Base-by-base conservation (phyloP, 35 echinoderm and acorn worm species). In the Heliocidaris tuberculata region DNA sequence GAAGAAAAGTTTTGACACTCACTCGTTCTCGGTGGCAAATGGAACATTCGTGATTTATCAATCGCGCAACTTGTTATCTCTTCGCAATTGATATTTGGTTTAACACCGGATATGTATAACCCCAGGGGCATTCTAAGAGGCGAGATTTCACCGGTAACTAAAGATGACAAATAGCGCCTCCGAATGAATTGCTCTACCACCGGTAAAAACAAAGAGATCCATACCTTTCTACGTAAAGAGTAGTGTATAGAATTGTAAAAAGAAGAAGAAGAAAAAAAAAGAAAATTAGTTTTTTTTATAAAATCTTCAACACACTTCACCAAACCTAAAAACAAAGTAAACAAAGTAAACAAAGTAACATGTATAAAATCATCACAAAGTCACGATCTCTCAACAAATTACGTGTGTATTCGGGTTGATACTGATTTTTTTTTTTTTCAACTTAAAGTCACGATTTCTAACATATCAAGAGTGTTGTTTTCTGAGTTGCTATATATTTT, bases 1-100 rank as follows among this genome's bases (percentile, higher is more conserved):
- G 65, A 78, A 78, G 65, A 78, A 78, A 78, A 78, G 65, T 78
- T 78, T 78, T 78, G 65, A 78, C 65, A 78, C 65, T 78, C 65
- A 78, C 65, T 29, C 21, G 27, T 24, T 78, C 65, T 78, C 65
- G 7, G 27, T 19, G 27, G 65, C 65, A 15, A 78, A 78, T 78
- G 27, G 65, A 78, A 78, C 17, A 78, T 78, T 78, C 65, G 65
- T 78, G 65, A 78, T 78, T 78, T 78, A 78, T 78, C 65, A 78
- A 78, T 78, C 65, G 27, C 65, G 65, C 65, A 24, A 78, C 65
- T 78, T 78, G 65, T 78, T 78, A 78, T 78, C 65, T 78, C 65
- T 78, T 78, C 4, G 65, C 65, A 78, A 78, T 78, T 78, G 65
- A 78, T 78, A 78, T 78, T 78, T 78, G 65, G 65, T 78, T 78